Conservation (phyloP, 2,797 vertebrate genomes). For the Saxicola maurus region DNA sequence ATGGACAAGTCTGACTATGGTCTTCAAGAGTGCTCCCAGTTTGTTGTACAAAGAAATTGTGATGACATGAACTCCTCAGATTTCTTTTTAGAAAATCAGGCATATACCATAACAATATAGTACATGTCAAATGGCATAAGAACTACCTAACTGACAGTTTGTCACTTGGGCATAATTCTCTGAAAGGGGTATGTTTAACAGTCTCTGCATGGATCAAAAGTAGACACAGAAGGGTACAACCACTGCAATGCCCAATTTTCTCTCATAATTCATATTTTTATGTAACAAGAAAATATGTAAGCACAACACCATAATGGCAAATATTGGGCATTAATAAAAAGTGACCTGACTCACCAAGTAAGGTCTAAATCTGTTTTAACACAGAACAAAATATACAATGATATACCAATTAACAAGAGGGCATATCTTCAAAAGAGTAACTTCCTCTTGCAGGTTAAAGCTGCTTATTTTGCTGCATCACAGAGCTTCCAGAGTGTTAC, state of each 20-base stretch:
- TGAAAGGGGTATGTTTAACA: neutral
- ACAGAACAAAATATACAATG: neutral
- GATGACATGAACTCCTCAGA: neutral
- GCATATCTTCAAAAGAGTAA: neutral
- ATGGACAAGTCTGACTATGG: neutral
- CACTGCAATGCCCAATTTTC: neutral
- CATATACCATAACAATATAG: neutral
- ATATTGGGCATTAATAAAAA: neutral
- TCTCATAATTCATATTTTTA: neutral
- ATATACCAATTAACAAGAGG: neutral
- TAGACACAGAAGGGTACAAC: neutral
- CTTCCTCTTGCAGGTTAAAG: neutral
- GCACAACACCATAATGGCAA: neutral
- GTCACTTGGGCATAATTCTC: slow-evolving; percentile 3
- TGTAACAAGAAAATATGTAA: neutral
- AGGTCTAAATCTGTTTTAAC: neutral
- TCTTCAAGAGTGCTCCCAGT: neutral
- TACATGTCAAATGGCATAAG: slow-evolving; percentile 30
- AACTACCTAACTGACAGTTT: slow-evolving; percentile 21
- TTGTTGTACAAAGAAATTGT: neutral
- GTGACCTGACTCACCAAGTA: neutral
- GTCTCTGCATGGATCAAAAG: neutral
- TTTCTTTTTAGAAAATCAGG: slow-evolving; percentile 3
- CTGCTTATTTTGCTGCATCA: neutral
- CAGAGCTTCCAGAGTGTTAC: neutral